Evolutionary conservation across 2,888 invertebrate genomes (phyloP), one percentile per base, ranked within the genome.

Genomic region (Monochamus alternatus): DNA sequence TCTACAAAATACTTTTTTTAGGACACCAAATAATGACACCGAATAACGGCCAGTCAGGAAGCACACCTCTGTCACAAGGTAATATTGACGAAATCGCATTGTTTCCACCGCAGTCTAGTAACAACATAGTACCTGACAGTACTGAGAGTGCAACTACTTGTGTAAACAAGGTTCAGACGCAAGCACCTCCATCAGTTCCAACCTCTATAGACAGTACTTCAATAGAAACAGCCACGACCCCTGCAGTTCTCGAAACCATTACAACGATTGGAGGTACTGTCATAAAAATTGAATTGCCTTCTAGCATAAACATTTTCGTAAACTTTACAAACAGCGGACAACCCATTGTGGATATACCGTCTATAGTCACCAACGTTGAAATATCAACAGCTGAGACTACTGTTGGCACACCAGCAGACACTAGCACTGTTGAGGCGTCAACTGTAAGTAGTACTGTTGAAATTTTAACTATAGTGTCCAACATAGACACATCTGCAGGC

Each of bases 221-320:
- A n/a, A 12, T 62, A 70, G n/a, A 70, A 70, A 60, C 30, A 43
- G 31, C 14, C 43, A 47, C 43, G 1, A 22, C 51, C 1, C 9
- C 58, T n/a, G 30, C 63, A n/a, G 59, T 65, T 30, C 44, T 47
- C 32, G 58, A 59, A 73, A 43, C 10, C n/a, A 60, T 64, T 30
- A 43, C 14, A 47, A 7, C 31, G 22, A 38, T 14, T n/a, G 31
- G 30, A 30, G 58, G 32, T 44, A 66, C 30, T 30, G 32, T 52
- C 43, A 58, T 72, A 66, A 66, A 68, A 75, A 52, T 71, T 64
- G 72, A 51, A 22, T 4, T 74, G 3, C 73, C 79, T 3, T 31
- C 77, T n/a, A 73, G 60, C 22, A 67, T 77, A n/a, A 77, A 74
- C 38, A 58, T 79, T 52, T 66, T 71, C 55, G 14, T 79, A 5